Evolutionary conservation across 2,113 vertebrate genomes (phyloP).

Genomic region (Aegotheles bennettii): DNA sequence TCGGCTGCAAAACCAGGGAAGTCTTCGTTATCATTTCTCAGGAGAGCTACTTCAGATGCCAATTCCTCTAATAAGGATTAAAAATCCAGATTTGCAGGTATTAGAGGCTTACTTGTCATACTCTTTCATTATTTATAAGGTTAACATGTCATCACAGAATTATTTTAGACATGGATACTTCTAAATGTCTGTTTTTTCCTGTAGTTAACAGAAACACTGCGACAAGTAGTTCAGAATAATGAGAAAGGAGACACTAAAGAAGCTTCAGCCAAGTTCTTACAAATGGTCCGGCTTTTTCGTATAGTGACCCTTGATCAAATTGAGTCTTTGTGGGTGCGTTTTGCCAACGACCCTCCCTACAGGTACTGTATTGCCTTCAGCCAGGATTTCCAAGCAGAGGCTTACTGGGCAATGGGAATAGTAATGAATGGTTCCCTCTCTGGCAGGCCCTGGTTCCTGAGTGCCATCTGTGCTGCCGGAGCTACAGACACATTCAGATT

Average conservation of each 20-base stretch:
- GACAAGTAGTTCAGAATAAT: slow-evolving; percentile 70
- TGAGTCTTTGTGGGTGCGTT: slow-evolving; percentile 72
- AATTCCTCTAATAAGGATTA: slow-evolving; percentile 71
- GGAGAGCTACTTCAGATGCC: slow-evolving; percentile 66
- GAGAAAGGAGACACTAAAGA: slow-evolving; percentile 56
- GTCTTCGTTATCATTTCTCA: slow-evolving; percentile 72
- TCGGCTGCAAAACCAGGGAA: slow-evolving; percentile 71
- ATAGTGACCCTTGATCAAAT: slow-evolving; percentile 63
- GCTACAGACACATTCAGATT: slow-evolving; percentile 75
- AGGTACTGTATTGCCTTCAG: slow-evolving; percentile 8
- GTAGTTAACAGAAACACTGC: slow-evolving; percentile 75
- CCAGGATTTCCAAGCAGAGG: neutral
- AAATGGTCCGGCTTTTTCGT: slow-evolving; percentile 76
- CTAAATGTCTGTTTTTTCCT: neutral
- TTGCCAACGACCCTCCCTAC: neutral
- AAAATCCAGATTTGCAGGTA: slow-evolving; percentile 73
- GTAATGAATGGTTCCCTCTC: neutral
- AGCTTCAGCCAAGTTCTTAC: slow-evolving; percentile 69
- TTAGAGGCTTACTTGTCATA: neutral
- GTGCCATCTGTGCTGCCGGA: slow-evolving; percentile 70
- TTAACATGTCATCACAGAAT: neutral
- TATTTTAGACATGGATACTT: neutral
- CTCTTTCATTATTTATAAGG: neutral
- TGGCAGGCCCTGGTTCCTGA: slow-evolving; percentile 79
- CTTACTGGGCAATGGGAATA: neutral